Conservation (phyloP, 2,888 invertebrate species). For the Scrobipalpa costella region DNA sequence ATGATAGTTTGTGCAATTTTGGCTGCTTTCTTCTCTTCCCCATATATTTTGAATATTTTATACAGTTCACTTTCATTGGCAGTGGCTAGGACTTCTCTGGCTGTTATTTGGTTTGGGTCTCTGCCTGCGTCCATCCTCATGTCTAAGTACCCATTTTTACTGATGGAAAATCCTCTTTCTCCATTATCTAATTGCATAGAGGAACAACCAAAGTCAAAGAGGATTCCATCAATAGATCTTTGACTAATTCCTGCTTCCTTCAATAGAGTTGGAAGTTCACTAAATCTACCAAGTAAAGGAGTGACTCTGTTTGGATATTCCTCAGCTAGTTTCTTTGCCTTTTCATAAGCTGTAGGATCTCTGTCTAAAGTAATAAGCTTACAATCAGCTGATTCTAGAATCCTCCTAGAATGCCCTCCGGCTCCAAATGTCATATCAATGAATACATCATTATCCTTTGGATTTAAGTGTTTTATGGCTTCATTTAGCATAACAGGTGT, state of each 20-base stretch:
- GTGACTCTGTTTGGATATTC: slow-evolving; percentile 86
- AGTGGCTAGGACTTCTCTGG: slow-evolving; percentile 91
- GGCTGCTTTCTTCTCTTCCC: slow-evolving; percentile 93
- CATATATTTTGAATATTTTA: slow-evolving; percentile 93
- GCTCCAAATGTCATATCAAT: slow-evolving; percentile 98
- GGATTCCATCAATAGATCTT: slow-evolving; percentile 89
- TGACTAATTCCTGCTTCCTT: slow-evolving; percentile 78
- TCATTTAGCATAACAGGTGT: slow-evolving; percentile 89
- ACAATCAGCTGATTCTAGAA: slow-evolving; percentile 85
- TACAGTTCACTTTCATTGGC: slow-evolving; percentile 89
- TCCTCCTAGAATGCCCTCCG: slow-evolving; percentile 91
- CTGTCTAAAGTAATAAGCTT: slow-evolving; percentile 92
- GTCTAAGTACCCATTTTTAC: slow-evolving; percentile 92
- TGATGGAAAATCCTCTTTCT: slow-evolving; percentile 92
- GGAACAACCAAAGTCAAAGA: slow-evolving; percentile 97
- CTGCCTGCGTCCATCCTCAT: slow-evolving; percentile 96
- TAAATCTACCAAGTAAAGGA: slow-evolving; percentile 93
- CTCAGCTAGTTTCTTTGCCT: slow-evolving; percentile 83
- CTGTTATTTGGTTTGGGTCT: slow-evolving; percentile 87
- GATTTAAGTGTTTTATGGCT: slow-evolving; percentile 85
- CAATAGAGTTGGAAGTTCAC: slow-evolving; percentile 88
- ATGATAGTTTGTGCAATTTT: slow-evolving; percentile 93
- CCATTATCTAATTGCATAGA: slow-evolving; percentile 96
- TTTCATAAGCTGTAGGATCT: slow-evolving; percentile 89
- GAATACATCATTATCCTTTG: slow-evolving; percentile 82